Evolutionary conservation across 2,888 invertebrate species (phyloP).

Genomic region (Macaria notata): DNA sequence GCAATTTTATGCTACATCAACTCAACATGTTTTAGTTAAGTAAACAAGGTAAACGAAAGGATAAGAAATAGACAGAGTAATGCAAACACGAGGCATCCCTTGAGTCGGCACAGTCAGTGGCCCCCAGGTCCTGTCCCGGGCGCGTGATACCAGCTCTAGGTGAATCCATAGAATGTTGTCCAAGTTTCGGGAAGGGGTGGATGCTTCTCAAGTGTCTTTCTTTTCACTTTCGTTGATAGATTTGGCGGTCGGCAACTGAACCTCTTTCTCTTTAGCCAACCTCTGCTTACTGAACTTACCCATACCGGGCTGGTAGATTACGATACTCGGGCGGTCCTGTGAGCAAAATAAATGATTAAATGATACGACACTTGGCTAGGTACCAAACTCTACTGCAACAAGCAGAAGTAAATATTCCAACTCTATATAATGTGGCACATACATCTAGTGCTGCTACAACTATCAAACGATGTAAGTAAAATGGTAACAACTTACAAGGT

Average conservation of each 20-base stretch:
- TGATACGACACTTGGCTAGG: no score
- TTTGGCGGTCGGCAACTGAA: conserved; percentile 50
- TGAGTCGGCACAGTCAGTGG: conserved; percentile 68
- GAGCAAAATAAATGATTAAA: not conserved
- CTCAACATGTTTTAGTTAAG: conserved; percentile 54
- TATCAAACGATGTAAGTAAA: no score
- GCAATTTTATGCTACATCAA: conserved; percentile 57
- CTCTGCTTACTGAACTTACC: conserved; percentile 88
- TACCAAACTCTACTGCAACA: no score
- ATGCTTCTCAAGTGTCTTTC: conserved; percentile 74
- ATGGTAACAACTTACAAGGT: no score
- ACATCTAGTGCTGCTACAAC: no score
- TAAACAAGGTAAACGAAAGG: conserved; percentile 57
- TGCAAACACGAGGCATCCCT: conserved; percentile 65
- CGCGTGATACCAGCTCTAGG: conserved; percentile 70
- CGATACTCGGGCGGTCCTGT: conserved; percentile 93
- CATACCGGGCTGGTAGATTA: conserved; percentile 95
- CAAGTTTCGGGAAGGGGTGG: conserved; percentile 61
- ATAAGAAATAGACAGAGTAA: conserved; percentile 59
- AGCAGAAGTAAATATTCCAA: no score
- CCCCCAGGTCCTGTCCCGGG: conserved; percentile 64
- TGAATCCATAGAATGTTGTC: conserved; percentile 78
- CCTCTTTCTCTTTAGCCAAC: conserved; percentile 75
- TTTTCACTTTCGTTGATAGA: conserved; percentile 73
- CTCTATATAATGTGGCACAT: no score